These are phyloP conservation scores for Typhlomys cinereus DNA, from an alignment of 2,113 vertebrate genomes.

Conservation along the genomic window DNA sequence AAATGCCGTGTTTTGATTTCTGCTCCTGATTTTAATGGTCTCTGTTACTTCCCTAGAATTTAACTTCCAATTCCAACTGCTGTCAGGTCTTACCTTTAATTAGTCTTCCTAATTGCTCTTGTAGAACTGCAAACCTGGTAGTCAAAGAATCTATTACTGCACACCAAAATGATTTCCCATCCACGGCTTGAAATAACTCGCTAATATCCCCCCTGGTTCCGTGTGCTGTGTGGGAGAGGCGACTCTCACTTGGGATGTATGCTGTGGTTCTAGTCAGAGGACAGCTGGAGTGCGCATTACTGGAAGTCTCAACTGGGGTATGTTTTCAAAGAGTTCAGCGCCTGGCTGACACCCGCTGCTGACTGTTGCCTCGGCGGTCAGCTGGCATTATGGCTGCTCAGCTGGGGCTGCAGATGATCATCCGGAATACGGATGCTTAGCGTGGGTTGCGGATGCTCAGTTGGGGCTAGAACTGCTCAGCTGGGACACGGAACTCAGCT, in stretches of 20 bases:
- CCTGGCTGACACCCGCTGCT: too few species aligned
- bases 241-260: not conserved
- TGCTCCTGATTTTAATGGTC: constrained; percentile 27
- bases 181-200: not conserved
- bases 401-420: not conserved
- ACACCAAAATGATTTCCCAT: not conserved
- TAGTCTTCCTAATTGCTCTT: not conserved
- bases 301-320: not conserved
- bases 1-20: constrained; percentile 32
- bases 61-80: not conserved
- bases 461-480: not conserved
- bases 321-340: not conserved
- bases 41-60: not conserved
- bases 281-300: not conserved
- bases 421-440: too few species aligned
- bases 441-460: not conserved
- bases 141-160: not conserved
- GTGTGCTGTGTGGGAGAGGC: not conserved
- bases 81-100: not conserved
- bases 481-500: not conserved
- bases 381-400: not conserved
- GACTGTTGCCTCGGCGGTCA: not conserved
- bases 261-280: not conserved
- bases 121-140: not conserved
- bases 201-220: not conserved